Percentiles rank a stretch among this genome's conserved stretches.
Evolutionary conservation across 1,140 invertebrate species (phyloP).

Genomic region (Lordiphosa collinella): DNA sequence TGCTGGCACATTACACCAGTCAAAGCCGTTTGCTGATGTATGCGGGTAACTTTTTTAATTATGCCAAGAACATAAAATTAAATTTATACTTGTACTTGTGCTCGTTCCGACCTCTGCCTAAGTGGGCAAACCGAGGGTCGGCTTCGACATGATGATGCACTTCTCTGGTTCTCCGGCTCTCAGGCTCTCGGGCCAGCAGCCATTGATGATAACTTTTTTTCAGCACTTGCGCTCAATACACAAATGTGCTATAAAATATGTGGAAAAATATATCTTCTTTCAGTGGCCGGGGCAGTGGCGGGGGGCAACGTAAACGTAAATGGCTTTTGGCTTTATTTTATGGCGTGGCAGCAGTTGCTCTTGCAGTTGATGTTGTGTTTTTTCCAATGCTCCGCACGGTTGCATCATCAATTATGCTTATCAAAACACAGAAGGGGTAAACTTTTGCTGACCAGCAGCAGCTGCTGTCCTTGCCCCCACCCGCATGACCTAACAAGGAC

Average conservation of each 20-base stretch:
- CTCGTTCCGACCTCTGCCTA: constrained; percentile 31
- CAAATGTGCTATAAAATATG: constrained; percentile 75
- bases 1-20: constrained; percentile 7
- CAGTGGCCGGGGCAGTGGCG: constrained; percentile 17
- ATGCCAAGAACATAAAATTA: constrained; percentile 43
- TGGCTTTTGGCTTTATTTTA: constrained; percentile 71
- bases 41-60: constrained; percentile 51
- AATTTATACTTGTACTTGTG: constrained; percentile 28
- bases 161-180: constrained; percentile 19
- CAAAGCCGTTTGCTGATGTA: constrained; percentile 24
- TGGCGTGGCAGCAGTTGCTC: constrained; percentile 20
- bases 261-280: constrained; percentile 57
- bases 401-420: constrained; percentile 77
- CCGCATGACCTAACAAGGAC: constrained; percentile 19
- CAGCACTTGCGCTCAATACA: constrained; percentile 70
- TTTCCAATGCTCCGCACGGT: constrained; percentile 48
- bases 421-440: constrained; percentile 67
- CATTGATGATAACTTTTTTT: constrained; percentile 64
- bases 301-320: constrained; percentile 29
- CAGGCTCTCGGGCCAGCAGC: constrained; percentile 1
- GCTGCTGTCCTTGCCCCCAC: constrained; percentile 15
- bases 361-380: constrained; percentile 34
- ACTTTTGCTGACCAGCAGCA: constrained; percentile 59
- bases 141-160: constrained; percentile 59
- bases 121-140: constrained; percentile 29